Base-by-base conservation (phyloP, 2,888 invertebrate genomes). In the Rhaphigaster nebulosa region DNA sequence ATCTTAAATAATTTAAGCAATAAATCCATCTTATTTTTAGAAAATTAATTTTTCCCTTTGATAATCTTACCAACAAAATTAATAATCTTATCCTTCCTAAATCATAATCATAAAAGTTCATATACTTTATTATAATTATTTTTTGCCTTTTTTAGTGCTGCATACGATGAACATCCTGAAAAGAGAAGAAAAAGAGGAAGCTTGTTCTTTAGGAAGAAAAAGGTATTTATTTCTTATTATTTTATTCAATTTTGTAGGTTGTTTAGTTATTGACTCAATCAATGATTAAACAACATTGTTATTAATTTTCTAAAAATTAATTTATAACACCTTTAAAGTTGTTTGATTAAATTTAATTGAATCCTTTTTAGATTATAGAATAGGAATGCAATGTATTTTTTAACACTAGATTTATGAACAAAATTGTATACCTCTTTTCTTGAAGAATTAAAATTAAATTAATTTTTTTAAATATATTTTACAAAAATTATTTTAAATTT, bases 151-250 rank as follows among this genome's bases (percentile, higher is more conserved):
- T 89, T 56, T 91, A 92, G 92, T 91, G 91, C 92, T 91, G 92
- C 92, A 20, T 94, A 94, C 91, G 95, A 96, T 92, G 96, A 96
- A 93, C 96, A 97, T 93, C 96, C 97, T 38, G 97, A 97, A 93
- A 98, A 98, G 93, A 95, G 98, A 93, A 95, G 97, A 92, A 98
- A 98, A 94, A 95, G 98, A 89, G 98, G 98, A 90, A 98, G 98
- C 92, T 94, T 98, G 91, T 98, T 98, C 95, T 98, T 98, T 94
- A 96, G 98, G 92, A 98, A 98, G 94, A 98, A 98, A 94, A 97
- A 98, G 95, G 98, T 95, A 54, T 52, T 87, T 20, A 76, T 45
- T 87, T 41, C 26, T 84, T 26, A 18, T 84, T 70, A 26, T 70
- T 8, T 76, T 76, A 15, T 18, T 52, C n/a, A 87, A 87, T 54